These are phyloP conservation scores for Eupithecia tripunctaria DNA, from an alignment of 2,888 invertebrate genomes.

Conservation along the genomic window DNA sequence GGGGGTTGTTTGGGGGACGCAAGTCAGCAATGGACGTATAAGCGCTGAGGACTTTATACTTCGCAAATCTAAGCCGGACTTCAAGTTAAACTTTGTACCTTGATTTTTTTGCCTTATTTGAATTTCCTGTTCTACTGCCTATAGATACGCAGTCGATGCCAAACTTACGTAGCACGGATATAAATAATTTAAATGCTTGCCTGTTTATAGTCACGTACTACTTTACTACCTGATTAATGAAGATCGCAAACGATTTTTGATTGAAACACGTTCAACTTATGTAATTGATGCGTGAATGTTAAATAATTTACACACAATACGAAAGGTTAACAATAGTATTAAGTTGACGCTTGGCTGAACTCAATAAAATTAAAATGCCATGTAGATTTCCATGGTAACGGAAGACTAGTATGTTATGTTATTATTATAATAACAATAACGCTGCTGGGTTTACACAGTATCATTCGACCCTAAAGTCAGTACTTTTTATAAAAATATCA, in stretches of 20 bases:
- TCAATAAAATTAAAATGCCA: neutral
- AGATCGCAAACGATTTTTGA: slow-evolving; percentile 10
- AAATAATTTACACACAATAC: slow-evolving; percentile 30
- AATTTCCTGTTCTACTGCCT: slow-evolving; percentile 4
- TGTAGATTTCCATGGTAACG: neutral
- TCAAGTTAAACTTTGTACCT: neutral
- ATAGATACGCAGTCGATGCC: neutral
- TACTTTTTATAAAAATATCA: neutral
- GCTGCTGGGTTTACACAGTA: neutral
- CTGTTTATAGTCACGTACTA: slow-evolving; percentile 23
- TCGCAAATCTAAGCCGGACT: neutral
- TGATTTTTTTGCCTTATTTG: slow-evolving; percentile 2
- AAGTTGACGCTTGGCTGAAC: slow-evolving; percentile 1
- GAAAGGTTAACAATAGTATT: slow-evolving; percentile 26
- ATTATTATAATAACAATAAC: neutral
- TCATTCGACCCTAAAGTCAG: neutral
- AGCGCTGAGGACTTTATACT: neutral
- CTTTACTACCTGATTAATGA: slow-evolving; percentile 12
- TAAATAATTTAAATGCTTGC: slow-evolving; percentile 20
- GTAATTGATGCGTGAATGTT: slow-evolving; percentile 22
- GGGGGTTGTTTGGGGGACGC: too few species aligned
- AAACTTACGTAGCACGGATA: neutral
- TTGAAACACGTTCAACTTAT: slow-evolving; percentile 17
- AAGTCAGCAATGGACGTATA: neutral
- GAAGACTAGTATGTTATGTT: too few species aligned